A percentile compares a stretch with the other conserved stretches of the same genome.
phyloP scores from a whole-genome alignment of 2,797 vertebrate genomes.

The Psittacula echo region DNA sequence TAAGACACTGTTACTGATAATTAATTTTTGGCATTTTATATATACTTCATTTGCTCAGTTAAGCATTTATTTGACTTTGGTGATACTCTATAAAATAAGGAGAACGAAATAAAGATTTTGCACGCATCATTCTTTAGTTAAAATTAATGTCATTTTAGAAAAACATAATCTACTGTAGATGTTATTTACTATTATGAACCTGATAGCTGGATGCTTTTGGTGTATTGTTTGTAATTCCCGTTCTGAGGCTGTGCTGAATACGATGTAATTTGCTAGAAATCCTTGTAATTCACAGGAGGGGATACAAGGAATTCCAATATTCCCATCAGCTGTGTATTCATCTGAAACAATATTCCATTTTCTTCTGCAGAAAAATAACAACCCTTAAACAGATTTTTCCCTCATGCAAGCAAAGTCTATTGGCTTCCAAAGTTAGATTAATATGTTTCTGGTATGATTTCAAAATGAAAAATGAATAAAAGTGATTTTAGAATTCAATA shows the following conservation, averaged over 20 bases:
- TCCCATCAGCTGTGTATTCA: slow-evolving; percentile 21
- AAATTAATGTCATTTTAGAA: not conserved
- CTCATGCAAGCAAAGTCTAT: not conserved
- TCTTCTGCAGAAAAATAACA: slow-evolving; percentile 24
- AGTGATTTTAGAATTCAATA: slow-evolving; percentile 9
- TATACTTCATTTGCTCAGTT: not conserved
- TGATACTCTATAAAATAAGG: not conserved
- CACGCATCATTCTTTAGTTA: not conserved
- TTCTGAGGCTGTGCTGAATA: not conserved
- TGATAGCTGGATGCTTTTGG: not conserved
- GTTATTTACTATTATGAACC: not conserved
- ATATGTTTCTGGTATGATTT: slow-evolving; percentile 27
- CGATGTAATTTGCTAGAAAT: slow-evolving; percentile 13
- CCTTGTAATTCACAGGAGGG: not conserved
- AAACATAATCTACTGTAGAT: not conserved
- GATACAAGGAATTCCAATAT: slow-evolving; percentile 43
- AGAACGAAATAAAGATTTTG: not conserved
- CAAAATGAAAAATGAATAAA: not conserved
- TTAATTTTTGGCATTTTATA: not conserved
- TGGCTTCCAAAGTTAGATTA: slow-evolving; percentile 18
- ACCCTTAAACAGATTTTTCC: not conserved
- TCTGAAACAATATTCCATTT: slow-evolving; percentile 42
- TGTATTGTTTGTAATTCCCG: slow-evolving; percentile 10
- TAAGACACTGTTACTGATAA: not conserved
- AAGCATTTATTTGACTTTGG: not conserved